These are phyloP conservation scores for Leptoteleia sp. DNA, from an alignment of 1,140 invertebrate genomes.

Conservation along the genomic window DNA sequence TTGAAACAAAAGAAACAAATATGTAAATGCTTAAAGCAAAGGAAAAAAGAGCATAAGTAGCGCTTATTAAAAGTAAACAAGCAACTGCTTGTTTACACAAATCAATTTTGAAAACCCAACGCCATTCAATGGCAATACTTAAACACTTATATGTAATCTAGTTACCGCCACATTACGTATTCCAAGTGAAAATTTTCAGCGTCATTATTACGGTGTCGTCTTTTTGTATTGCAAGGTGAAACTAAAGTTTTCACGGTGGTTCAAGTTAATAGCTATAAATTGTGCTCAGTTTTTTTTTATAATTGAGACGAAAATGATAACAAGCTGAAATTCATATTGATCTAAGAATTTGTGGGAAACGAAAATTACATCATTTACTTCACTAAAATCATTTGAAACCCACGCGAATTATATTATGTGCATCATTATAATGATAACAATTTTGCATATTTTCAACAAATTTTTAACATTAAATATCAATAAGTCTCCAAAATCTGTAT, in stretches of 20 bases:
- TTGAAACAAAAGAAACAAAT: constrained; percentile 1
- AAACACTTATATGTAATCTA: constrained; percentile 26
- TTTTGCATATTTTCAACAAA: no score
- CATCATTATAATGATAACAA: no score
- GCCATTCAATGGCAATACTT: constrained; percentile 19
- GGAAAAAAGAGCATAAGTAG: background rate
- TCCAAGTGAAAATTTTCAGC: constrained; percentile 35
- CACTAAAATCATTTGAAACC: no score
- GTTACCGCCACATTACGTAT: constrained; percentile 28
- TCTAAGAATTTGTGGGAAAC: no score
- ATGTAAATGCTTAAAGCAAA: background rate
- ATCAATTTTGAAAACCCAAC: constrained; percentile 29
- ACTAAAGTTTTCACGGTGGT: constrained; percentile 25
- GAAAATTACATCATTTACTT: no score
- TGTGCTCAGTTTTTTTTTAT: constrained; percentile 16
- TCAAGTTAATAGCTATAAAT: constrained; percentile 36
- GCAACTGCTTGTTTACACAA: constrained; percentile 12
- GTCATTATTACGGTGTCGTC: constrained; percentile 46
- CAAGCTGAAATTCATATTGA: background rate
- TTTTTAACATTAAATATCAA: no score
- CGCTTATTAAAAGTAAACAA: constrained; percentile 2
- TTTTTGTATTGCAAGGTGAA: constrained; percentile 29
- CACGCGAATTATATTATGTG: no score
- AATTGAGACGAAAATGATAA: constrained; percentile 10
- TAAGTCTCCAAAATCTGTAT: no score